Evolutionary conservation across 2,888 invertebrate genomes (phyloP), one percentile per base, ranked within the genome.

Genomic region (Epistrophe grossulariae): DNA sequence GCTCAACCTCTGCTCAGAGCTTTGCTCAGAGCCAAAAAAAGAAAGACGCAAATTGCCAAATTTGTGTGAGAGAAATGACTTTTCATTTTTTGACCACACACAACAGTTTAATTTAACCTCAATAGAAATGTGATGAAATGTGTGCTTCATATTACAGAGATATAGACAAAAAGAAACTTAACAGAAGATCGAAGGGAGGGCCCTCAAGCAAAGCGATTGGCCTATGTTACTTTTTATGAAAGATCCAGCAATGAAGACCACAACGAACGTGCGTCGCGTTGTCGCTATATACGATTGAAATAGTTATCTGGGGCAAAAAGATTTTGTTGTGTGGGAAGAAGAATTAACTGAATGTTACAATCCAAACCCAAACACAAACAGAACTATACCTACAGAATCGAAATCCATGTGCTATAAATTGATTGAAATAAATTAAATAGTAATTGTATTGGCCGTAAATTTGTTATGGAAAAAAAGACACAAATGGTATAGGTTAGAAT

Each of bases 401-500:
- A 83, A 79, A 79, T 71, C 71, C 72, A 83, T 83, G 79, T 76
- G 71, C 60, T 31, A 68, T 68, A 68, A 68, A 68, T 68, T 68
- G 19, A 8, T 68, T 50, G 50, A 35, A 45, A 68, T 68, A 68
- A 50, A 68, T 43, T 64, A 45, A 45, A 64, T 62, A 45, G 64
- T 45, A 45, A 64, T 62, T 62, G 62, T 9, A 62, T 24, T 43
- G 40, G 62, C 62, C 6, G 43, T 62, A 62, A 62, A 62, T 62
- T 24, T 62, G 62, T 62, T 9, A 43, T 15, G 43, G n/a, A 15
- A 24, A 19, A 62, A 40, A 24, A 24, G 15, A 40, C 15, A 19
- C 40, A 40, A 13, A 62, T 13, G 9, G 15, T 62, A 17, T n/a
- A n/a, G n/a, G n/a, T 13, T 0, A n/a, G 57, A 57, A 35, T 57